Evolutionary conservation across 1,140 invertebrate species (phyloP).

Genomic region (Panulirus ornatus): DNA sequence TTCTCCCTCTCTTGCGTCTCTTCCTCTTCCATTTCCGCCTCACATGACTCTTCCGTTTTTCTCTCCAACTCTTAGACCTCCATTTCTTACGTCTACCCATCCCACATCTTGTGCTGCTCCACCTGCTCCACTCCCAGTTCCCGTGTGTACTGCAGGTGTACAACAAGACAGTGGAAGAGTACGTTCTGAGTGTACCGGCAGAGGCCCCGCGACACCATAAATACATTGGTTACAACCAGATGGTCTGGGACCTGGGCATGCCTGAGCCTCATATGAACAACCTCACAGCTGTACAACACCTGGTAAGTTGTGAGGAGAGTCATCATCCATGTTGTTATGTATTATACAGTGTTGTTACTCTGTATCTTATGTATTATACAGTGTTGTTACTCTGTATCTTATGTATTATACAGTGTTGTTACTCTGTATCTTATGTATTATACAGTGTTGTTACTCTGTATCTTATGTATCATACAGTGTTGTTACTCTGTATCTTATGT

Average conservation of each 20-base stretch:
- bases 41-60: neutral
- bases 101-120: neutral
- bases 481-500: too few species aligned
- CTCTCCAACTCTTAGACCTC: neutral
- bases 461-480: too few species aligned
- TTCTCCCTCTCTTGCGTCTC: slow-evolving; percentile 14
- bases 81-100: neutral
- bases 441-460: too few species aligned
- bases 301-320: slow-evolving; percentile 23
- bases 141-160: neutral
- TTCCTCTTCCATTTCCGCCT: neutral
- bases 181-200: neutral
- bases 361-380: too few species aligned
- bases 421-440: too few species aligned
- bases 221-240: slow-evolving; percentile 76
- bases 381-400: too few species aligned
- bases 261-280: slow-evolving; percentile 64
- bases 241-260: slow-evolving; percentile 76
- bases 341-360: too few species aligned
- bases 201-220: neutral
- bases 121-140: neutral
- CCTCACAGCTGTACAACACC: slow-evolving; percentile 34
- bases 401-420: too few species aligned
- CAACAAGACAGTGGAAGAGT: slow-evolving; percentile 16
- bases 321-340: too few species aligned